Base-by-base conservation (phyloP, 2,888 invertebrate species). In the Xylota sylvarum region DNA sequence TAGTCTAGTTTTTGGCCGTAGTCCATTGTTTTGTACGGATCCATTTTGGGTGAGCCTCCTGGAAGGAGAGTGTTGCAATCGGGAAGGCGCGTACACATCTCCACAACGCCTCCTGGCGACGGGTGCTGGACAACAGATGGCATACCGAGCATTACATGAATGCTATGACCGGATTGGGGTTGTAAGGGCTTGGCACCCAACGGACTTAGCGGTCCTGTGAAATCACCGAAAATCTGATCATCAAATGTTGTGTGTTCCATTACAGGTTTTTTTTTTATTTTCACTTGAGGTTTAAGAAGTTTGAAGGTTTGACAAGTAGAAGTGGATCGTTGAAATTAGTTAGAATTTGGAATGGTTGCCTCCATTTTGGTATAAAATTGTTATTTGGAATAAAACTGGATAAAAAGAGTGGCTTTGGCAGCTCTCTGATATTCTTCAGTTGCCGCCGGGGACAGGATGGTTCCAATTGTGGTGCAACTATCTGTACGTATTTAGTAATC, bases 191-290 rank as follows among this genome's bases (percentile, higher is more conserved):
- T 93, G 46, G 91, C 92, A 23, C 92, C 92, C 58, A 93, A 85
- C 90, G 94, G 92, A 88, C 93, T 93, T 9, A 95, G 93, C 82
- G 94, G 94, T 89, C 94, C 94, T 35, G 94, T 93, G 90, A 96
- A 97, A 92, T 97, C 97, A 88, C 94, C 94, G 92, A 97, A 97
- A 81, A 96, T 95, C 90, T 96, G 96, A 91, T 97, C 97, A 91
- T 97, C 97, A 93, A 97, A 95, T 87, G 93, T 92, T 35, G 94
- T 93, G 90, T 94, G 95, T 92, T 96, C 96, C 96, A 97, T 95
- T 62, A 90, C 90, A 91, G 40, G 12, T 19, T 50, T 48, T 10
- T n/a, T 52, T 52, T 52, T 30, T 17, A 27, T 70, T 10, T 48
- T 30, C n/a, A 10, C 9, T 64, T 17, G 5, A 0, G 17, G 23